phyloP scores from a whole-genome alignment of 2,888 invertebrate genomes.

The Gortyna flavago region DNA sequence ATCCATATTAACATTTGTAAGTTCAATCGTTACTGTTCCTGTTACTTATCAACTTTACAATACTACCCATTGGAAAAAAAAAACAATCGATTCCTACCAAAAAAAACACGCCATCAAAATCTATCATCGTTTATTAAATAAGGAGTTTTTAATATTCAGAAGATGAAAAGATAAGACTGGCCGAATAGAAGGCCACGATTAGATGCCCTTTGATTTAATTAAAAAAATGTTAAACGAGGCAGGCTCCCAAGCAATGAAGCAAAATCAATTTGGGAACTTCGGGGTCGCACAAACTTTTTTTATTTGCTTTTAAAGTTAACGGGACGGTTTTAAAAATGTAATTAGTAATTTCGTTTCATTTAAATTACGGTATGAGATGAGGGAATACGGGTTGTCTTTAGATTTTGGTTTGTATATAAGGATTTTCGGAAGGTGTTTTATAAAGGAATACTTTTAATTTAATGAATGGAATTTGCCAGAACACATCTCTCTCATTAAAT shows the following conservation, averaged over 20 bases:
- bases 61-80: no score
- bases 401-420: constrained; percentile 1
- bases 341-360: constrained; percentile 61
- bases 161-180: constrained; percentile 68
- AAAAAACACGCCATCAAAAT: constrained; percentile 15
- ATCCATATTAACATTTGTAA: not conserved
- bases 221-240: constrained; percentile 86
- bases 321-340: constrained; percentile 66
- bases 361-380: constrained; percentile 36
- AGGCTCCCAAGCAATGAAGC: constrained; percentile 74
- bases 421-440: not conserved
- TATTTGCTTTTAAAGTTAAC: constrained; percentile 75
- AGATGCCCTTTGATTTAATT: constrained; percentile 83
- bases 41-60: not conserved
- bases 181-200: constrained; percentile 72
- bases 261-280: constrained; percentile 84
- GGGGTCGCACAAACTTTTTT: constrained; percentile 72
- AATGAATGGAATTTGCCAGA: not conserved
- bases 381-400: constrained; percentile 1
- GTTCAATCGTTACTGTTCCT: not conserved
- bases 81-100: not conserved
- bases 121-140: constrained; percentile 49
- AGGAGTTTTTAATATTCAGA: constrained; percentile 62
- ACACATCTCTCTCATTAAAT: not conserved
- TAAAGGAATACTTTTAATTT: not conserved